phyloP scores from a whole-genome alignment of 35 echinoderm and acorn worm species.

The Holothuria glaberrima region DNA sequence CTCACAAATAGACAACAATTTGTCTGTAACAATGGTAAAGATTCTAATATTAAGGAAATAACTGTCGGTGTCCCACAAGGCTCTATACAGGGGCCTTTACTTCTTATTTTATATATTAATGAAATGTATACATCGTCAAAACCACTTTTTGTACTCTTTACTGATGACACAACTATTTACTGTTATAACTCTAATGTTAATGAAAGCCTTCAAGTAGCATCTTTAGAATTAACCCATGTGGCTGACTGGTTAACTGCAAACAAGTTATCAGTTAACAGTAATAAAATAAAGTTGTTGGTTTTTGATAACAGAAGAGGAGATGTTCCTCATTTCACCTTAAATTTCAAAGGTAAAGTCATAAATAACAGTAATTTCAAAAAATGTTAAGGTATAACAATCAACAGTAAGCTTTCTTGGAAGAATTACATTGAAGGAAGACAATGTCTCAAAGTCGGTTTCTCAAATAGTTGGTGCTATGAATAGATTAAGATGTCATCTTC shows the following conservation, averaged over 20 bases:
- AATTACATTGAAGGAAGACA: constrained; percentile 4
- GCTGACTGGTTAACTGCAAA: background rate
- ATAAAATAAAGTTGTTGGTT: constrained; percentile 6
- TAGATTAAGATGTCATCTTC: constrained; percentile 1
- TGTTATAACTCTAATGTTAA: background rate
- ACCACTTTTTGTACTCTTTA: constrained; percentile 6
- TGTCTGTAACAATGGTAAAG: background rate
- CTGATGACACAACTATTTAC: constrained; percentile 21
- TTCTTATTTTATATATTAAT: constrained; percentile 15
- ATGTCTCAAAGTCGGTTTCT: background rate
- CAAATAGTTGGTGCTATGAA: background rate
- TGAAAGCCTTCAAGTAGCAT: background rate
- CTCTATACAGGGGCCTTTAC: background rate
- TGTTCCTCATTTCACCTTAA: background rate
- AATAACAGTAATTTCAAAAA: background rate
- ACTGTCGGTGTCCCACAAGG: constrained; percentile 12
- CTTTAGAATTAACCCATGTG: background rate
- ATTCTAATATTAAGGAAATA: background rate
- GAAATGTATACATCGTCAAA: background rate
- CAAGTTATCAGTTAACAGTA: background rate
- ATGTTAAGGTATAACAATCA: background rate
- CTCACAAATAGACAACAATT: background rate
- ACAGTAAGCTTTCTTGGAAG: constrained; percentile 23
- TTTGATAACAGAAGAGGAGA: background rate
- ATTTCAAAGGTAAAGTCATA: background rate